phyloP scores from a whole-genome alignment of 2,113 vertebrate genomes.

The Scopus umbretta region DNA sequence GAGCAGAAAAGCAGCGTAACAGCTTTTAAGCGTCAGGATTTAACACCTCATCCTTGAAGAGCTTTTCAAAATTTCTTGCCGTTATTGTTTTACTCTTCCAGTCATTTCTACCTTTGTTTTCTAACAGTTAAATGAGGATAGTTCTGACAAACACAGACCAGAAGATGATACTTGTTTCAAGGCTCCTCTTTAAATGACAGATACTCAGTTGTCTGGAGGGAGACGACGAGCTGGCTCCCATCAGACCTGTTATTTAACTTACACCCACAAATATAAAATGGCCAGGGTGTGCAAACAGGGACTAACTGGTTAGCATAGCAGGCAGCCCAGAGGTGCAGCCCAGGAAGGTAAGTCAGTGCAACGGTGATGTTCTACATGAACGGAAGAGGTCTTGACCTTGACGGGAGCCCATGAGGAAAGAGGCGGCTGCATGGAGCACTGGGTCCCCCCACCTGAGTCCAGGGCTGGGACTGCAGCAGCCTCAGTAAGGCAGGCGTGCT shows the following conservation, averaged over 20 bases:
- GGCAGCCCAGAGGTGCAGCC: neutral
- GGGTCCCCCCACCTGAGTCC: neutral
- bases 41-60: neutral
- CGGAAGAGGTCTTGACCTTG: neutral
- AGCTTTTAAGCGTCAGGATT: neutral
- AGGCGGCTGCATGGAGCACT: neutral
- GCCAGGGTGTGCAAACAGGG: neutral
- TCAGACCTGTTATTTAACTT: neutral
- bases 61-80: neutral
- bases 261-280: neutral
- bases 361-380: neutral
- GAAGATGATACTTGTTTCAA: neutral
- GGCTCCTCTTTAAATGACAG: neutral
- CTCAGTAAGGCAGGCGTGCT: neutral
- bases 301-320: neutral
- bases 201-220: neutral
- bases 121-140: neutral
- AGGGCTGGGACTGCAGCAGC: neutral
- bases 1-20: neutral
- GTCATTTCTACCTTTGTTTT: neutral
- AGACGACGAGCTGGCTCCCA: neutral
- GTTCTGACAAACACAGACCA: neutral
- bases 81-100: neutral
- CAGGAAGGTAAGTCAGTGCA: neutral
- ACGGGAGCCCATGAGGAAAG: neutral